Percentiles rank a stretch among this genome's conserved stretches.
phyloP scores from a whole-genome alignment of 2,888 invertebrate genomes.

The Branchipolynoe longqiensis region DNA sequence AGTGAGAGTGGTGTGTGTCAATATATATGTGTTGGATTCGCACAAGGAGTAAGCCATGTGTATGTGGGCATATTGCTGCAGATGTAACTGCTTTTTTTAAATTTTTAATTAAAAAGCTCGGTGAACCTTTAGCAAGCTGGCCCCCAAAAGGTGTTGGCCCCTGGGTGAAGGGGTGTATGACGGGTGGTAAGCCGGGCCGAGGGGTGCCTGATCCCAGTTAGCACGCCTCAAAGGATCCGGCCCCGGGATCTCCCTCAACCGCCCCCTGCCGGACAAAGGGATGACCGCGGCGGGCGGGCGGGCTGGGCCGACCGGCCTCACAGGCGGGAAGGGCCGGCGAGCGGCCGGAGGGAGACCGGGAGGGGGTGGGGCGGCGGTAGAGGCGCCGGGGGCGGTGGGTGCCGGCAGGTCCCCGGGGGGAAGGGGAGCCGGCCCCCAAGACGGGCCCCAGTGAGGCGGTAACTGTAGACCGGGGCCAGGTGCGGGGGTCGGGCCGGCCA shows the following conservation, averaged over 20 bases:
- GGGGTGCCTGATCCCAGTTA: slow-evolving; percentile 46
- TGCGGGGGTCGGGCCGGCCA: slow-evolving; percentile 23
- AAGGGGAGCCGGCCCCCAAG: slow-evolving; percentile 26
- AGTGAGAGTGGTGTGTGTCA: too few relatives aligned
- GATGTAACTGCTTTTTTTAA: too few relatives aligned
- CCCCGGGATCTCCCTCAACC: not conserved
- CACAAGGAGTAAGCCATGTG: too few relatives aligned
- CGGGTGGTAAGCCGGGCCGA: slow-evolving; percentile 27
- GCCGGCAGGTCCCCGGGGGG: not conserved
- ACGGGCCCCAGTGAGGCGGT: slow-evolving; percentile 20
- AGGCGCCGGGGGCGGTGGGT: not conserved
- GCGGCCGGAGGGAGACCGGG: not conserved
- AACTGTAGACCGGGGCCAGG: slow-evolving; percentile 50
- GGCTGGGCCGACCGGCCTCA: slow-evolving; percentile 16
- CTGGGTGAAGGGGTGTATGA: not conserved
- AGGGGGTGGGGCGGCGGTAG: slow-evolving; percentile 1
- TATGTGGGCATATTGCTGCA: too few relatives aligned
- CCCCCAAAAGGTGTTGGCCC: not conserved
- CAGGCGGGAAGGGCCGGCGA: not conserved
- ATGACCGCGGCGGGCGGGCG: slow-evolving; percentile 42
- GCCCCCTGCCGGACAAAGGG: slow-evolving; percentile 39
- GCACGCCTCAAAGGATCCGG: slow-evolving; percentile 43
- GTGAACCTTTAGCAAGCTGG: too few relatives aligned
- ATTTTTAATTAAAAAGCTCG: too few relatives aligned
- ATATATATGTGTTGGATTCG: too few relatives aligned